These are phyloP conservation scores for Platichthys flesus DNA, from an alignment of 2,113 vertebrate genomes.

Conservation along the genomic window DNA sequence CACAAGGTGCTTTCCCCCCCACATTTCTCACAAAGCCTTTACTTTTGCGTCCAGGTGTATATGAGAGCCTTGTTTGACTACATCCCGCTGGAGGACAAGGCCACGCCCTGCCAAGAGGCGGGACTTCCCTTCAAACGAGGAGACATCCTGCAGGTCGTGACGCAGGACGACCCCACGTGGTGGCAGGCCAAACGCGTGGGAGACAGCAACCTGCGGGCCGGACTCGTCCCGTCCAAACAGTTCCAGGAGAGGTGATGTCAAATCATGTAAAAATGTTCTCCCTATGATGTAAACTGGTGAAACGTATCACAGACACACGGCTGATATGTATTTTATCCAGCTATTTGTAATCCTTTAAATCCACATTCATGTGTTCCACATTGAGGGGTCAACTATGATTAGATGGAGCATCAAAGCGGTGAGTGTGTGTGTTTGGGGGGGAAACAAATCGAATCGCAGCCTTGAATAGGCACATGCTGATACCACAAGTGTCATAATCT, in stretches of 20 bases:
- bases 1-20: too few relatives aligned
- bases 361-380: slow-evolving; percentile 53
- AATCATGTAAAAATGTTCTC: not conserved
- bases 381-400: slow-evolving; percentile 62
- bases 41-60: slow-evolving; percentile 83
- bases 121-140: slow-evolving; percentile 91
- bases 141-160: slow-evolving; percentile 94
- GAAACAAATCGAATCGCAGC: slow-evolving; percentile 16
- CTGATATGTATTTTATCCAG: slow-evolving; percentile 22
- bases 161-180: slow-evolving; percentile 93
- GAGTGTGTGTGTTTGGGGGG: not conserved
- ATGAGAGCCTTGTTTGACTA: slow-evolving; percentile 95
- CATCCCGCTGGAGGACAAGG: slow-evolving; percentile 91
- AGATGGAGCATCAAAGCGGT: slow-evolving; percentile 36
- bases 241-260: slow-evolving; percentile 93
- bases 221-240: slow-evolving; percentile 92
- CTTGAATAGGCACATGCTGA: slow-evolving; percentile 35
- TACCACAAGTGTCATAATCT: slow-evolving; percentile 61
- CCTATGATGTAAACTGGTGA: not conserved
- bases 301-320: not conserved
- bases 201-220: slow-evolving; percentile 93
- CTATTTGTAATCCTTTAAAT: slow-evolving; percentile 60
- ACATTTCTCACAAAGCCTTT: not conserved
- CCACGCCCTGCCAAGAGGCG: slow-evolving; percentile 96
- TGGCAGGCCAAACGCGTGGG: slow-evolving; percentile 96